Percentiles rank a stretch among this genome's conserved stretches.
phyloP scores from a whole-genome alignment of 2,888 invertebrate genomes.

The Morpho achilles region DNA sequence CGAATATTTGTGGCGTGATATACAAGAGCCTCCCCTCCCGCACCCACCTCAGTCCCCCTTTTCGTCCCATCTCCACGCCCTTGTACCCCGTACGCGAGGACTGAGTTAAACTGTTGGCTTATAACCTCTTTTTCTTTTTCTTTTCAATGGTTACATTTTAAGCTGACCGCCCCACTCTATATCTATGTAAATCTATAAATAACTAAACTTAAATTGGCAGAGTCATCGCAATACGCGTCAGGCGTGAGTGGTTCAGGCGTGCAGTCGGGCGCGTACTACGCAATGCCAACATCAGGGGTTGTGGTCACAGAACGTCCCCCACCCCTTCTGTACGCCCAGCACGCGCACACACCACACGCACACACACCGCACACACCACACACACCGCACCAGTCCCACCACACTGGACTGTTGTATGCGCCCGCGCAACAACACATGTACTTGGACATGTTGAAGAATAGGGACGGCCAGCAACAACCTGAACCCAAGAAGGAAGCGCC shows the following conservation, averaged over 20 bases:
- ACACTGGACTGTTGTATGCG: constrained; percentile 57
- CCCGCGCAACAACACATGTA: constrained; percentile 65
- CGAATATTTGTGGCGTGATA: too few species aligned
- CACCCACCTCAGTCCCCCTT: too few species aligned
- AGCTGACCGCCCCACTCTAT: too few species aligned
- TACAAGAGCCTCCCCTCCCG: too few species aligned
- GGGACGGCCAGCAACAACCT: constrained; percentile 58
- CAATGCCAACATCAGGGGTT: constrained; percentile 63
- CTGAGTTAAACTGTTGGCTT: too few species aligned
- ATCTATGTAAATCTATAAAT: too few species aligned
- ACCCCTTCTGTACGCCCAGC: constrained; percentile 64
- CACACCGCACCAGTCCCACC: constrained; percentile 53
- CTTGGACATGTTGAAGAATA: constrained; percentile 65
- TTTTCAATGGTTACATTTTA: too few species aligned
- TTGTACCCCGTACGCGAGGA: too few species aligned
- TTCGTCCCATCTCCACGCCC: too few species aligned
- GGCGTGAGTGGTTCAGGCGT: constrained; percentile 52
- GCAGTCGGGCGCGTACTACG: constrained; percentile 57
- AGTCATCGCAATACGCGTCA: constrained; percentile 62
- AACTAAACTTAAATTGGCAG: constrained; percentile 32
- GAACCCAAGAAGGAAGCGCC: constrained; percentile 62
- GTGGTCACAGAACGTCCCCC: constrained; percentile 65
- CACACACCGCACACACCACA: constrained; percentile 52
- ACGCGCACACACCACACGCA: constrained; percentile 59
- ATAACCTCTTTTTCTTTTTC: too few species aligned